Evolutionary conservation across 2,888 invertebrate genomes (phyloP), one percentile per base, ranked within the genome.

Genomic region (Eurytoma californica): DNA sequence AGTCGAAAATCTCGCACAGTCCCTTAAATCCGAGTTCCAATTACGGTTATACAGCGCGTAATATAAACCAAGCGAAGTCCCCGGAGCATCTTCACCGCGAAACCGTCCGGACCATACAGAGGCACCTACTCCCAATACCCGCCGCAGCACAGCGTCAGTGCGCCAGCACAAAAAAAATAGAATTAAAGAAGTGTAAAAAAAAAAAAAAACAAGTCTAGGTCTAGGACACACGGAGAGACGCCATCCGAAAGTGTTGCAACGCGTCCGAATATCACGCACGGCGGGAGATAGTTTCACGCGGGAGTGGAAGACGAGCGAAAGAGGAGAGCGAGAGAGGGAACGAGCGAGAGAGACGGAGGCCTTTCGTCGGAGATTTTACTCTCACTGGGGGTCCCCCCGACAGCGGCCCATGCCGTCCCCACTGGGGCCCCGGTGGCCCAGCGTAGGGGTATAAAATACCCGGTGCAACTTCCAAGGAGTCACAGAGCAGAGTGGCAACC

Each of bases 401-500:
- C 72, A 77, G 49, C 77, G 72, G 39, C 58, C 58, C 49, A 7
- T n/a, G 13, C 63, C 53, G 5, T 24, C 49, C 24, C 28, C 28
- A 12, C 58, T 20, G 16, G 28, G 57, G n/a, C 7, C 61, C 61
- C 61, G 58, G 49, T 47, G 20, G 47, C 30, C 63, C 61, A 5
- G 83, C 83, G 67, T 77, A 83, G 87, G 86, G 86, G 87, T 90
- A 90, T 90, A 90, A 90, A 90, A 88, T 87, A 87, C 86, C 87
- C 88, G 84, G 83, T 87, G 86, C 85, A 88, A 88, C 89, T 87
- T 86, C 86, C 84, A 84, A 85, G 82, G 86, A 89, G 90, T 90
- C 90, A 90, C 89, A 90, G 87, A 90, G 88, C 89, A 86, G 86
- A 88, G 88, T 89, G 90, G 90, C 90, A 89, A 88, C 87, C 80